Evolutionary conservation across 2,113 vertebrate species (phyloP), one percentile per base, ranked within the genome.

Genomic region (Megalops atlanticus): DNA sequence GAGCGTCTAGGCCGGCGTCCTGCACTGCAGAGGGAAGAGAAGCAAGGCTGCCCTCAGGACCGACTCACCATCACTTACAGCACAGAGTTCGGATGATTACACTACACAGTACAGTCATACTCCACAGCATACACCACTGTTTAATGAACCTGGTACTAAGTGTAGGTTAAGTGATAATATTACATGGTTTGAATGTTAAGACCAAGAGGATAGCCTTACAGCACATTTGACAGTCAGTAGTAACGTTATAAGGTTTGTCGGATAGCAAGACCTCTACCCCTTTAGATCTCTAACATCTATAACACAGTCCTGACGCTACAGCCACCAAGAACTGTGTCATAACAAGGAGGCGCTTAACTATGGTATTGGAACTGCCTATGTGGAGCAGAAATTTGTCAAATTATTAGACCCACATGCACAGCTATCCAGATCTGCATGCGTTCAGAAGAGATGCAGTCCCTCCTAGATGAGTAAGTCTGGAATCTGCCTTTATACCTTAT

Each of bases 1-100:
- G 94, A 24, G 96, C 96, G 43, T 98, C 97, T 0, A 99, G 93
- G 39, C 98, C 98, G 58, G 95, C 96, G n/a, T 99, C 97, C 92
- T 99, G 98, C 68, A 93, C 98, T 99, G 91, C 58, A 88, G 71
- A 84, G 73, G 43, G 79, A 85, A 83, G 83, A 18, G 24, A 24
- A 84, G 18, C 78, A 78, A n/a, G 27, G 31, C 10, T 47, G n/a
- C 64, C 39, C 54, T 14, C 47, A 4, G 2, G 11, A 16, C 5
- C 18, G 12, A 49, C 47, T 49, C 5, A 11, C 2, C 47, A 49
- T 52, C 21, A n/a, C n/a, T n/a, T n/a, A n/a, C 49, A 52, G 49
- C 49, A 52, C 16, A 18, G 21, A 11, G 14, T 0, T 18, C 3
- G 14, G 14, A 3, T 52, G 3, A 12, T 18, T 18, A 52, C 49